A percentile compares a stretch with the other conserved stretches of the same genome.
Conservation (phyloP, 2,888 invertebrate genomes). For the Caenorhabditis angaria region DNA sequence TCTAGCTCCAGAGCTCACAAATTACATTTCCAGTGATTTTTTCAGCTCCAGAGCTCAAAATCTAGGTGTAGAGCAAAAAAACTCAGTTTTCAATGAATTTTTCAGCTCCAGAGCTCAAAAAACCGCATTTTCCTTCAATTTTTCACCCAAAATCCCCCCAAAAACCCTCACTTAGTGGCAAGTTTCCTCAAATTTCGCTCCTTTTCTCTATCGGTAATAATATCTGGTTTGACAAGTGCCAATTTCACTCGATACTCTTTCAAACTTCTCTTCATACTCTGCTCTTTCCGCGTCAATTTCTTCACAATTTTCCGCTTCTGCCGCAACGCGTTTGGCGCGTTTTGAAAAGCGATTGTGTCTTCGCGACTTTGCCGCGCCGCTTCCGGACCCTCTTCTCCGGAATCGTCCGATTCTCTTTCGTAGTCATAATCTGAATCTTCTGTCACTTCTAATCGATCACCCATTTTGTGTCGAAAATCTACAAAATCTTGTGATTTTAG, state of each 20-base stretch:
- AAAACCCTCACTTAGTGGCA: conserved; percentile 59
- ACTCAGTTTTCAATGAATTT: neutral
- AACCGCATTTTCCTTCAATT: neutral
- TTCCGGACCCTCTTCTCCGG: conserved; percentile 22
- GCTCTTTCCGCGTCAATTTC: conserved; percentile 40
- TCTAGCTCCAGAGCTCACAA: no score
- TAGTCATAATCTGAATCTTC: conserved; percentile 40
- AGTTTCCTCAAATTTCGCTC: conserved; percentile 60
- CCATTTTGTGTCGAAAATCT: no score
- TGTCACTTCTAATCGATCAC: conserved; percentile 39
- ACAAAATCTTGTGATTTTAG: no score
- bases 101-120: neutral
- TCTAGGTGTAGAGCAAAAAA: no score
- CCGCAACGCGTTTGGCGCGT: conserved; percentile 13
- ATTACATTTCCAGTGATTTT: no score
- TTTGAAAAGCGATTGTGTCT: conserved; percentile 33
- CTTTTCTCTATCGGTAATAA: conserved; percentile 60
- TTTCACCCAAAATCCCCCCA: neutral
- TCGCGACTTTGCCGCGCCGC: conserved; percentile 6
- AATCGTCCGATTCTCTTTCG: conserved; percentile 25
- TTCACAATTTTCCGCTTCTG: conserved; percentile 33
- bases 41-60: no score
- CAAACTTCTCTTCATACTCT: conserved; percentile 37
- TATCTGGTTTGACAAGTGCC: conserved; percentile 59
- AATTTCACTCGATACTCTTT: conserved; percentile 33